phyloP scores from a whole-genome alignment of 2,113 vertebrate genomes.

The Rhea americana region DNA sequence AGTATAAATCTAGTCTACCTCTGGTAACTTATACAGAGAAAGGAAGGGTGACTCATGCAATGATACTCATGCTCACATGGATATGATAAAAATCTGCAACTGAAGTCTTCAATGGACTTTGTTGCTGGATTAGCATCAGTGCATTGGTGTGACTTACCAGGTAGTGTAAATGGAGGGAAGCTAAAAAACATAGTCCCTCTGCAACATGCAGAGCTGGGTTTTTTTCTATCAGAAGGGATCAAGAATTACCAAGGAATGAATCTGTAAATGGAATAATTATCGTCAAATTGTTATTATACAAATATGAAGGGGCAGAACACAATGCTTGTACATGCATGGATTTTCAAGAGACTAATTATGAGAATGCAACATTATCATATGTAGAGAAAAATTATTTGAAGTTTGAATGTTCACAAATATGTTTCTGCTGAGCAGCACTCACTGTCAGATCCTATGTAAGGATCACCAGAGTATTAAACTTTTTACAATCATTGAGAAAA shows the following conservation, averaged over 20 bases:
- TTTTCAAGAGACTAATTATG: conserved; percentile 5
- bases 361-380: neutral
- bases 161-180: neutral
- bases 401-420: neutral
- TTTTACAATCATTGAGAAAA: neutral
- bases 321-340: neutral
- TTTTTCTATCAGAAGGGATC: neutral
- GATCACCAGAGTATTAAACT: conserved; percentile 30
- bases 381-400: neutral
- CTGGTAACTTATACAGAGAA: neutral
- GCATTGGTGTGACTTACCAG: neutral
- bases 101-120: neutral
- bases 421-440: too few species aligned
- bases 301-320: neutral
- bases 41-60: neutral
- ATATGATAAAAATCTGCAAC: neutral
- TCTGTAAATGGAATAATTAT: neutral
- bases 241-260: neutral
- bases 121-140: neutral
- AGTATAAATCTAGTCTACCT: neutral
- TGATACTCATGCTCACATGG: neutral
- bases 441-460: neutral
- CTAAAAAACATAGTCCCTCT: neutral
- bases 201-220: neutral
- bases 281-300: neutral